Conservation (phyloP, 2,797 vertebrate species). For the Xenentodon cancila region DNA sequence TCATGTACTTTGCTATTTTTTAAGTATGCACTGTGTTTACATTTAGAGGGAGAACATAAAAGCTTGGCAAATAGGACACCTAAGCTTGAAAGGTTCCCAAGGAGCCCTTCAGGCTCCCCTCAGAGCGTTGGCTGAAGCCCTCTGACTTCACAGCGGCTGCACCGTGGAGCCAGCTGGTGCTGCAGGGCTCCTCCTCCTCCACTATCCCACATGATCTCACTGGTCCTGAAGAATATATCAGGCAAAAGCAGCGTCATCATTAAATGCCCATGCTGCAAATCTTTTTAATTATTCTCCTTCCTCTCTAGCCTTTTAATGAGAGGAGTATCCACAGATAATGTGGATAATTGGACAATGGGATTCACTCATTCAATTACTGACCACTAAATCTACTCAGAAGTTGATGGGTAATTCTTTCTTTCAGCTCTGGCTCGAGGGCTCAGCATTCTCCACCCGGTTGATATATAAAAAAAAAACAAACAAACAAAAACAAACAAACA, state of each 20-base stretch:
- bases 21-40: conserved; percentile 41
- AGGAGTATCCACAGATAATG: conserved; percentile 81
- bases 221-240: conserved; percentile 76
- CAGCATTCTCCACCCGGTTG: conserved; percentile 39
- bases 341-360: conserved; percentile 82
- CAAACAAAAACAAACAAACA: no score
- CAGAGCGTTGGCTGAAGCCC: conserved; percentile 46
- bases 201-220: conserved; percentile 74
- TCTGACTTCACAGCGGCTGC: conserved; percentile 18
- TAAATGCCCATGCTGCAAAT: conserved; percentile 79
- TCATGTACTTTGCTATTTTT: not conserved
- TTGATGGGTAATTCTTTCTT: conserved; percentile 69
- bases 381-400: conserved; percentile 75
- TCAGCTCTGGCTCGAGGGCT: conserved; percentile 52
- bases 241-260: conserved; percentile 76
- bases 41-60: conserved; percentile 14
- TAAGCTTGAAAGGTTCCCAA: conserved; percentile 12
- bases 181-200: conserved; percentile 40
- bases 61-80: conserved; percentile 35
- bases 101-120: conserved; percentile 21
- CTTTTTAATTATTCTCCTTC: conserved; percentile 82
- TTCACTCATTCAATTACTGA: conserved; percentile 84
- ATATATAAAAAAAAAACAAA: conserved; percentile 15
- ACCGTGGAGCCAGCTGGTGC: conserved; percentile 47
- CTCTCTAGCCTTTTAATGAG: conserved; percentile 78